Evolutionary conservation across 2,797 vertebrate genomes (phyloP), one percentile per base, ranked within the genome.

Genomic region (Coreius guichenoti): DNA sequence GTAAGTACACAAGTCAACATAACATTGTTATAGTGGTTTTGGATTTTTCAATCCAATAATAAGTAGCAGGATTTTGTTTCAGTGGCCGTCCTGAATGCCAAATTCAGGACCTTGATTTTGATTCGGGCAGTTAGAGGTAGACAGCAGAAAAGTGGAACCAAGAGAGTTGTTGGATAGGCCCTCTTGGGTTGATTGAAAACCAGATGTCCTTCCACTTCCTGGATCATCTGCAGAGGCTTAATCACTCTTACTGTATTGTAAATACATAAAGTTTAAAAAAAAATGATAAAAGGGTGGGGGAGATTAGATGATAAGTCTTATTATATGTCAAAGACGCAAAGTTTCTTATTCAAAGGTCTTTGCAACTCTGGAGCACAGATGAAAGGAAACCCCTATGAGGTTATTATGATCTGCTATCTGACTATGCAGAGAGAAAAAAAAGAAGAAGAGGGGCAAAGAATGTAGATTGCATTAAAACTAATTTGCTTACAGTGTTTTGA

Each of bases 401-500:
- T 89, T 90, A 86, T 89, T 87, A 84, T 84, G 69, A 82, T 87
- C 29, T 82, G 70, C 23, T 39, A 67, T 49, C 58, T 49, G 63
- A 82, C 86, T 79, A 83, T 43, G 45, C 51, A 67, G 69, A 65
- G 43, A 78, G 31, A 56, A 16, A 81, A 51, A 54, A 29, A 23
- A 23, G 51, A 19, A 29, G 43, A 45, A 43, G 36, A 39, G 5
- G 4, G 45, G 69, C 13, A 84, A 77, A 84, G 68, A 36, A 61
- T 69, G 58, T 39, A 58, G 84, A 90, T 87, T 86, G 65, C 86
- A 87, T 90, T 88, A 74, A 87, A 90, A 85, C 83, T 88, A 81
- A 90, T 89, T 90, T 86, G 86, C 86, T 88, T 86, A 72, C 78
- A 81, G 81, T 89, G 85, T 88, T 87, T 82, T 73, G 61, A 69